Evolutionary conservation across 2,888 invertebrate species (phyloP), one percentile per base, ranked within the genome.

Genomic region (Colletes collaris): DNA sequence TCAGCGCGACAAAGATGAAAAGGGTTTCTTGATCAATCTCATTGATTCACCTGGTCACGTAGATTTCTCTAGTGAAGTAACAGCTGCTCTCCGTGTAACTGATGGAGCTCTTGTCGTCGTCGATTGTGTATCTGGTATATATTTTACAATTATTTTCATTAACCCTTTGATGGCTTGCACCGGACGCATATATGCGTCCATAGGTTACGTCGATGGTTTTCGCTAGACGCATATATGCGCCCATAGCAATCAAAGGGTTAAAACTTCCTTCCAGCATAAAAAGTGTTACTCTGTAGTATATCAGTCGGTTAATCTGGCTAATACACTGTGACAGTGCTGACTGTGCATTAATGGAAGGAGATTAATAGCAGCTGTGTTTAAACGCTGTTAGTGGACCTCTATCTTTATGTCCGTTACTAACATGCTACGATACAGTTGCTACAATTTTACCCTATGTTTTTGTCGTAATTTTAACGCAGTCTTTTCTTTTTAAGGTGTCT

Each of bases 31-130:
- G 94, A 99, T 99, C 95, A 99, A 99, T 94, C 94, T 99, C 94
- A 99, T 99, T 90, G 99, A 99, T 94, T 99, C 99, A 27, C 99
- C 99, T 88, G 99, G 99, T 87, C 99, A 99, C 97, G 99, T 99
- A 92, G 99, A 99, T 94, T 99, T 99, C 95, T 99, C 99, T 4
- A 99, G 98, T 86, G 99, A 99, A 95, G 99, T 99, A 87, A 99
- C 99, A 71, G 99, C 99, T 91, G 99, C 99, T 89, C 97, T 99
- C 86, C 98, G 99, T 95, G 99, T 99, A 65, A 99, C 99, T 92
- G 99, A 99, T 94, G 99, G 99, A 93, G 99, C 99, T 90, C 96
- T 99, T 80, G 99, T 99, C 71, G 99, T 99, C 66, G 99, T 99
- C 7, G 99, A 99, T 94, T 99, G 99, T 94, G 99, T 99, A 69